These are phyloP conservation scores for Poliocrania exsul DNA, from an alignment of 2,797 vertebrate species.

Conservation along the genomic window DNA sequence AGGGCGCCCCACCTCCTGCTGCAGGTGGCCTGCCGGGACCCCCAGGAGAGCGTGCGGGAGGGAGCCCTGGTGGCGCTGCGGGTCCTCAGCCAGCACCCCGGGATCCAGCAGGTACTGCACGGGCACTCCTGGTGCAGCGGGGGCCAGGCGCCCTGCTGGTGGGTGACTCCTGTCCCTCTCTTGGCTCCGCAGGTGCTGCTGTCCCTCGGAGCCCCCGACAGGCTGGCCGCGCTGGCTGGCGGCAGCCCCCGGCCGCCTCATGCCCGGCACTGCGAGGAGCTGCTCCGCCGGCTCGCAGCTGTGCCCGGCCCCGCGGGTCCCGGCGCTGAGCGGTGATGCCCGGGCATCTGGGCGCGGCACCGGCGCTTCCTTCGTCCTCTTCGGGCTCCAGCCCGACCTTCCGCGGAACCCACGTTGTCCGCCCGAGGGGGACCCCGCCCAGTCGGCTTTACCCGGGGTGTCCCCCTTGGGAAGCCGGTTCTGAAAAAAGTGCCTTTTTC, in stretches of 20 bases:
- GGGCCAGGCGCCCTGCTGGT: not conserved
- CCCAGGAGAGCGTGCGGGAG: conserved; percentile 81
- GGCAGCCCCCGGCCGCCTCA: conserved; percentile 2
- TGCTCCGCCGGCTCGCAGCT: conserved; percentile 65
- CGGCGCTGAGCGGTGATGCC: not conserved
- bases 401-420: rapidly evolving
- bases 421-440: not conserved
- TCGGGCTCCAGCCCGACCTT: not conserved
- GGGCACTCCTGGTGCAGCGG: not conserved
- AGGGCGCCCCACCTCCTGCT: conserved; percentile 78
- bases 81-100: conserved; percentile 77
- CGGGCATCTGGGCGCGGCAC: not conserved
- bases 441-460: not conserved
- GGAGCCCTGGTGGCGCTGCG: conserved; percentile 84
- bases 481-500: not conserved
- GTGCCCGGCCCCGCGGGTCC: not conserved
- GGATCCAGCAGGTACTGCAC: conserved; percentile 79
- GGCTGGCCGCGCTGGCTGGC: conserved; percentile 32
- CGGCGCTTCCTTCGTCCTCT: not conserved
- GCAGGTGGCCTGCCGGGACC: conserved; percentile 82
- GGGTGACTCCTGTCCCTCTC: not conserved
- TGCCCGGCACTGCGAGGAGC: conserved; percentile 62
- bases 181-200: conserved; percentile 68
- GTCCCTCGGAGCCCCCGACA: conserved; percentile 73
- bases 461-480: not conserved